Base-by-base conservation (phyloP, 2,113 vertebrate species). In the Salvelinus namaycush region DNA sequence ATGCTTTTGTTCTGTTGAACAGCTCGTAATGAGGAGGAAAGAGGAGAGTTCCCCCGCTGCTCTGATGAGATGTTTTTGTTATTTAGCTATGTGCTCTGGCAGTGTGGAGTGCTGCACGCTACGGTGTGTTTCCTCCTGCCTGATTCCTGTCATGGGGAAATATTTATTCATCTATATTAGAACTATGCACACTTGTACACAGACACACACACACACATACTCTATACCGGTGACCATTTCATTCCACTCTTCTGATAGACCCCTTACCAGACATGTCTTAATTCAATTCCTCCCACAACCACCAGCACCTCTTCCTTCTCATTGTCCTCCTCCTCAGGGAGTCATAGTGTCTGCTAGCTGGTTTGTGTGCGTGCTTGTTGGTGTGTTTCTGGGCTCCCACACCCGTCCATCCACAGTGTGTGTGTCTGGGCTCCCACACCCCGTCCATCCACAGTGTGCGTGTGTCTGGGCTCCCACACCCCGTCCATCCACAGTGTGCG, bases 391-490 rank as follows among this genome's bases (percentile, higher is more conserved):
- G 68, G 24, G 86, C 39, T 79, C 59, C 14, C 59, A 6, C 16
- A 7, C 3, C 59, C 3, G 29, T 5, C 14, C 59, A 62, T 5
- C 14, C 59, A 16, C 29, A 31, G 29, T 24, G 39, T 39, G 68
- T 48, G 39, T 70, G 9, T 70, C 20, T 70, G 44, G 2, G 22
- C 7, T 20, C n/a, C 18, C 60, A n/a, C 39, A 39, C 39, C 39
- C 39, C 16, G 69, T 76, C 60, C 31, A 83, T 86, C 34, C 73
- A 77, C 70, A 44, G 8, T 39, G 51, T 79, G 24, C 0, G 76
- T 82, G 70, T 64, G 76, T 84, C 64, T 77, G 68, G 24, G 86
- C 39, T 79, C 31, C 31, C 31, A 31, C 31, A 31, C 5, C 31
- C 31, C 5, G 31, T 31, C 31, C 31, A 31, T 31, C 31, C 31